Base-by-base conservation (phyloP, 2,888 invertebrate species). In the Plagiodera versicolora region DNA sequence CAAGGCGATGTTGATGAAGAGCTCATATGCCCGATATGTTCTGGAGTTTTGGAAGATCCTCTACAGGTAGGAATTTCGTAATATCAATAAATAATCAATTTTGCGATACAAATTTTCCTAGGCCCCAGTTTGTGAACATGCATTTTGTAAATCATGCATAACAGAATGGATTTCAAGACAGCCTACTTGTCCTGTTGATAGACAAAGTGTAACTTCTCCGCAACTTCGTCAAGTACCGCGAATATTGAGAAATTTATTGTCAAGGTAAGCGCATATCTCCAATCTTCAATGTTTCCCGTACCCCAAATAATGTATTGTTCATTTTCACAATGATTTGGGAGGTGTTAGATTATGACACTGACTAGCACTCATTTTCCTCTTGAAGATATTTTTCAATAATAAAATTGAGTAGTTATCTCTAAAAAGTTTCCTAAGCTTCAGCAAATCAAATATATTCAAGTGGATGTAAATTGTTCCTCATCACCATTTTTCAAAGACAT, bases 1-100 rank as follows among this genome's bases (percentile, higher is more conserved):
- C 90, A 94, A 83, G 94, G 94, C 76, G 93, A 93, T 80, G 96
- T 98, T 70, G 97, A 98, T 82, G 97, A 97, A 84, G 98, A 98
- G 83, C 85, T 98, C 65, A 88, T 97, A 73, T 98, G 97, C 77
- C 93, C 97, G 68, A 97, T 98, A 81, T 98, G 97, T 82, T 94
- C 95, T 66, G 93, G 94, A 68, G 97, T 98, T 67, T 82, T 98
- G 58, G 95, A 97, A 77, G 95, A 97, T 77, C 96, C 97, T 47
- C 83, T 97, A 65, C 97, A 97, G 90, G 95, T 94, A 82, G 73
- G 66, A 64, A 28, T 1, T 16, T 11, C 8, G 14, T 19, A 39
- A 14, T 39, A 20, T 24, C 44, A n/a, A 10, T 10, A 53, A 20
- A 10, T 24, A 6, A 44, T 1, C 19, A 16, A 10, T 14, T 28